Evolutionary conservation across 2,888 invertebrate species (phyloP), one percentile per base, ranked within the genome.

Genomic region (Ischnus inquisitorius): DNA sequence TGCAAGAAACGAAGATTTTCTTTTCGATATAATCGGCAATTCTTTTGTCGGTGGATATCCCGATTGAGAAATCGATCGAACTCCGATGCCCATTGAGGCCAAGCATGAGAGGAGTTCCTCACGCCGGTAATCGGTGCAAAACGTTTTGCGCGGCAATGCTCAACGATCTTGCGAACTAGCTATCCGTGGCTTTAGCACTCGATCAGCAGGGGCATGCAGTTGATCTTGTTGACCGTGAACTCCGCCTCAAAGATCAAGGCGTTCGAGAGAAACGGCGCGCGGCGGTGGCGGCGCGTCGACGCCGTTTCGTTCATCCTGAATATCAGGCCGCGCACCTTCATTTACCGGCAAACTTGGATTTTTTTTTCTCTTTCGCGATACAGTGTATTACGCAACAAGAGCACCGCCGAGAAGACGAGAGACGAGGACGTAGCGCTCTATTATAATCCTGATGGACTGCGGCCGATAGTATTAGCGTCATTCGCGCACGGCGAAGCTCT

Each of bases 391-490:
- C 51, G 69, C 69, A 69, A 69, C 34, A 16, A 69, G 39, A 39
- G 69, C 39, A 65, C 76, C 62, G 71, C 62, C 43, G 54, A 39
- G 14, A 39, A 77, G 62, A 72, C 28, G 43, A 16, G 62, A 67
- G 65, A 41, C 77, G 22, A 34, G 43, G 68, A 60, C 60, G 22
- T 69, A 34, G 43, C 25, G 19, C 16, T 69, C 72, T 69, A 6
- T 74, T 25, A 88, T 91, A 90, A 92, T 91, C 89, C 90, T 89
- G 91, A 91, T 90, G 89, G 90, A 90, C 90, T 87, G 89, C 82
- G 88, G 34, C 34, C 89, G 90, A 89, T 89, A 88, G 91, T 85
- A 90, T 90, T 89, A 90, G 89, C 89, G 89, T 90, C 89, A 87
- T 81, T 86, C 51, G 16, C 51, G 51, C 51, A 34, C 34, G 34